Base-by-base conservation (phyloP, 2,888 invertebrate genomes). In the Digitonthophagus gazella region DNA sequence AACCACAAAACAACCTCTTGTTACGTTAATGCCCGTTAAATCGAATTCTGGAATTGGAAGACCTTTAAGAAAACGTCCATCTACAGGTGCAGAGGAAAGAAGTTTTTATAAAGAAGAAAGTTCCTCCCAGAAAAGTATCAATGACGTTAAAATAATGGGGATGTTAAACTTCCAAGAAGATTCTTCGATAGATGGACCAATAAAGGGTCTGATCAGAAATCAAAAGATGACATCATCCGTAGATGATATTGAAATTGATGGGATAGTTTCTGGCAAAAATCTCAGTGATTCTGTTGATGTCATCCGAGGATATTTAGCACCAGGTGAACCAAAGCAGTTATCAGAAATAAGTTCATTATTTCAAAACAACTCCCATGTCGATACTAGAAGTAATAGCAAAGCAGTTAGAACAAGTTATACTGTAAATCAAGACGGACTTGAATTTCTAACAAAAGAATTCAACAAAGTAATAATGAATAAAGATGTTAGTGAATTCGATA, bases 1-100 rank as follows among this genome's bases (percentile, higher is more conserved):
- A 58, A 73, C 77, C 1, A 80, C 80, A 5, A 80, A 81, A 73
- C 74, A 80, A 66, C 82, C 83, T n/a, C 76, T 89, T 15, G 88
- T 88, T 1, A 93, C 93, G 0, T 80, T 93, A 57, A 83, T 92
- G 68, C 93, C 93, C 0, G 92, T 90, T 0, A 90, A 92, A 77
- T 93, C 93, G 0, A 93, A 93, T 81, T 88, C 91, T 0, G 93
- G 92, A 0, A 86, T 93, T 3, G 89, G 89, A 69, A 84, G 91
- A 72, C 92, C 91, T 0, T 83, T 92, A 58, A 83, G 91, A 74
- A 91, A 90, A 0, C 83, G 89, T 56, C 90, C 90, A 0, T 86
- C 84, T 76, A 66, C 71, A 19, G 70, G 72, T 58, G 70, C 75
- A 3, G 74, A 75, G 20, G 79, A 80, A 66, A 72, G 82, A 70